A percentile compares a stretch with the other conserved stretches of the same genome.
phyloP scores from a whole-genome alignment of 2,113 vertebrate species.

The Otolemur garnettii region DNA sequence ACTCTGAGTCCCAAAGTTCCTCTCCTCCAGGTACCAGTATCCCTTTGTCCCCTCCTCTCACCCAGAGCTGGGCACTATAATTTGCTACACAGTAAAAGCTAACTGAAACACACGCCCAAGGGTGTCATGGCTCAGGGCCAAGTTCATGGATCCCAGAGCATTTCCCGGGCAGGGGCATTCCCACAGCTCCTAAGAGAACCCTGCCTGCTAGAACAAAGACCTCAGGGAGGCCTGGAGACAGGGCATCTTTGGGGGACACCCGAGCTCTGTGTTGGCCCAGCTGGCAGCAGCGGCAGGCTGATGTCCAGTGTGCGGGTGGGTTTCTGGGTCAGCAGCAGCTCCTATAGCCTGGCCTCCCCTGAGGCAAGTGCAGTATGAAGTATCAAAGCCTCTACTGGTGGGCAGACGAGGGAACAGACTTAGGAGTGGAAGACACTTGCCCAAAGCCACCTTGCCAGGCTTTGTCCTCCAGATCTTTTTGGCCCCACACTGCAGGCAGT shows the following conservation, averaged over 20 bases:
- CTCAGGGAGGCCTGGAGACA: neutral
- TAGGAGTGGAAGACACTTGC: neutral
- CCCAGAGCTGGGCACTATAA: neutral
- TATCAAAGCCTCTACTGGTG: neutral
- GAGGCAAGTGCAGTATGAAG: rapidly evolving
- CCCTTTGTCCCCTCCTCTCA: neutral
- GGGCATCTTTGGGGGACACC: neutral
- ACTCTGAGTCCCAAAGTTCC: neutral
- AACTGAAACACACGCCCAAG: neutral
- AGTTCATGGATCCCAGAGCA: neutral
- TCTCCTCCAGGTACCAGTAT: neutral
- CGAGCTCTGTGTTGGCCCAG: neutral
- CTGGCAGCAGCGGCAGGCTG: neutral
- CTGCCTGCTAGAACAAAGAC: neutral
- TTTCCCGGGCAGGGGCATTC: neutral
- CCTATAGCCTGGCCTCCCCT: neutral
- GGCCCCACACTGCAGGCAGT: neutral
- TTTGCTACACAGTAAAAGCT: neutral
- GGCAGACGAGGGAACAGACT: neutral
- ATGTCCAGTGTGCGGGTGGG: rapidly evolving
- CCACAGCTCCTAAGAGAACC: neutral
- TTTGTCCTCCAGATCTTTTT: neutral
- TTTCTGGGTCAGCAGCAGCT: neutral
- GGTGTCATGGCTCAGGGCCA: neutral
- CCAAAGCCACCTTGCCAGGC: neutral